Evolutionary conservation across 2,797 vertebrate genomes (phyloP).

Genomic region (Anguilla anguilla): DNA sequence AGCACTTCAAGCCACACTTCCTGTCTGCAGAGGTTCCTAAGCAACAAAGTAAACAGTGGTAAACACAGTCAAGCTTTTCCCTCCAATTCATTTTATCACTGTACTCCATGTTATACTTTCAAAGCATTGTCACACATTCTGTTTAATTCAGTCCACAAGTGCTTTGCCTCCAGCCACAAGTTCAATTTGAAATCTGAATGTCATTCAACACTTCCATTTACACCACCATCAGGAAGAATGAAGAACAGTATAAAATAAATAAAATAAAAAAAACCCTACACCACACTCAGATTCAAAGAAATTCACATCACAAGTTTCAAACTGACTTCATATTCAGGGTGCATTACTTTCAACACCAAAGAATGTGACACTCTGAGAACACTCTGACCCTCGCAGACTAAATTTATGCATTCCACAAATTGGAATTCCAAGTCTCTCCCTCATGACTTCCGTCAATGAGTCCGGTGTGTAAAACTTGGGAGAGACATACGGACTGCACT

Average conservation of each 20-base stretch:
- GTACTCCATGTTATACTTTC: neutral
- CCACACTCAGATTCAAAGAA: neutral
- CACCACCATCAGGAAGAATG: neutral
- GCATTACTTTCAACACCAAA: neutral
- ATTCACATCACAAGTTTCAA: neutral
- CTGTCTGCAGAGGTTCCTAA: conserved; percentile 33
- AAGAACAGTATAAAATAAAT: neutral
- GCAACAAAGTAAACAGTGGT: conserved; percentile 35
- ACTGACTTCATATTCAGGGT: neutral
- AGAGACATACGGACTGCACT: neutral
- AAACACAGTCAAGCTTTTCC: conserved; percentile 23
- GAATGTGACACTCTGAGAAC: neutral
- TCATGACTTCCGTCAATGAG: neutral
- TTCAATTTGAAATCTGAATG: neutral
- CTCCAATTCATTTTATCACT: neutral
- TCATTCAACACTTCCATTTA: neutral
- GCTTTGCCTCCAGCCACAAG: conserved; percentile 19
- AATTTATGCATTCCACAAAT: neutral
- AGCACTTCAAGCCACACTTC: conserved; percentile 28
- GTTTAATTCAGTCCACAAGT: neutral
- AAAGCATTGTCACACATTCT: neutral
- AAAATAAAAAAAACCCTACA: conserved; percentile 21
- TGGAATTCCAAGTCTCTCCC: neutral
- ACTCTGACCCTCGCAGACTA: neutral
- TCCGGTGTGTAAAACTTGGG: neutral